Evolutionary conservation across 2,888 invertebrate species (phyloP), one percentile per base, ranked within the genome.

Genomic region (Terebella lapidaria): DNA sequence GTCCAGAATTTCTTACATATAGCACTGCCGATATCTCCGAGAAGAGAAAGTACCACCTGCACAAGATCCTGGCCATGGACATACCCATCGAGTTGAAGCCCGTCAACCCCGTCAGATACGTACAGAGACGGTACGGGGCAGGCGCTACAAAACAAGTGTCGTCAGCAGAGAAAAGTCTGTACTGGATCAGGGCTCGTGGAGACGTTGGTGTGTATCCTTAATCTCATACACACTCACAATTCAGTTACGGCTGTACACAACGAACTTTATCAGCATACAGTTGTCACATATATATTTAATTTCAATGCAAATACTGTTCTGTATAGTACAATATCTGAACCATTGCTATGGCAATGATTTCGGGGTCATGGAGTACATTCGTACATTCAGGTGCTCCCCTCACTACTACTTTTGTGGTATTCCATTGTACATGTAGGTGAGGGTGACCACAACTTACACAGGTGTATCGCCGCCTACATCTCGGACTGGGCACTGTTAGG

Each of bases 391-490:
- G n/a, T n/a, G n/a, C n/a, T n/a, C n/a, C n/a, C n/a, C n/a, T n/a
- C n/a, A n/a, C n/a, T n/a, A n/a, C n/a, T n/a, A n/a, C n/a, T n/a
- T n/a, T n/a, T n/a, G n/a, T n/a, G n/a, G n/a, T n/a, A n/a, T n/a
- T n/a, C n/a, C n/a, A n/a, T n/a, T n/a, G n/a, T n/a, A n/a, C n/a
- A n/a, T n/a, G n/a, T n/a, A 62, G 59, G 57, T 56, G 79, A 76
- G 42, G 72, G 74, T 49, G 75, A 80, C 60, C 67, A 70, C 25
- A 74, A 79, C 54, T 64, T 80, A 25, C 81, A 81, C 65, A 74
- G 79, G 59, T 81, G 80, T 61, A 77, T 76, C 10, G 79, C 80
- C 2, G 80, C 78, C 15, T 82, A 79, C 67, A 76, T 82, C 66
- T 77, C 79, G 0, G 82, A 82, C 66, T 65, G 69, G 25, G 66